Percentiles rank a stretch among this genome's conserved stretches.
Conservation (phyloP, 2,888 invertebrate species). For the Mylabris sibirica region DNA sequence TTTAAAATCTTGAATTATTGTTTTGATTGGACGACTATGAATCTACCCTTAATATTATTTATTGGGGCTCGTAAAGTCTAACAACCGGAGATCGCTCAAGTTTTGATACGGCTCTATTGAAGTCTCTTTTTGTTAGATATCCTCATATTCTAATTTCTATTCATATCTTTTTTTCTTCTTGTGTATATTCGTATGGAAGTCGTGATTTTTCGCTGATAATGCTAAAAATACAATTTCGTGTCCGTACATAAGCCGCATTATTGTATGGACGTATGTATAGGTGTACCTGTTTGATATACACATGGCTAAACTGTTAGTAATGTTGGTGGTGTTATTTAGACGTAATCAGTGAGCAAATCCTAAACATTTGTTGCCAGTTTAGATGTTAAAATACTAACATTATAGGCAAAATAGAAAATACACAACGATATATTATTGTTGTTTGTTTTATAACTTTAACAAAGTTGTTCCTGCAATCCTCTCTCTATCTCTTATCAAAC, state of each 20-base stretch:
- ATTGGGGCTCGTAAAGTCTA: no score
- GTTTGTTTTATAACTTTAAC: neutral
- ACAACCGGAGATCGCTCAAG: no score
- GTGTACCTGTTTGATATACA: neutral
- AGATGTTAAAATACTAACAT: constrained; percentile 3
- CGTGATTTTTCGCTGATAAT: neutral
- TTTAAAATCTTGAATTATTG: no score
- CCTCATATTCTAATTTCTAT: neutral
- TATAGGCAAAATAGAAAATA: neutral
- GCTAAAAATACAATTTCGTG: neutral
- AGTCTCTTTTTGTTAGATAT: no score
- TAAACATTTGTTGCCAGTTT: constrained; percentile 10
- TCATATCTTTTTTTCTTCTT: neutral
- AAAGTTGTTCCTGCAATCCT: neutral
- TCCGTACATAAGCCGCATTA: neutral
- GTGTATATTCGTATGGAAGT: no score
- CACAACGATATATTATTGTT: neutral
- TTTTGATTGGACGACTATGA: no score
- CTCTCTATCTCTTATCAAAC: neutral
- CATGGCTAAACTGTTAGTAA: neutral
- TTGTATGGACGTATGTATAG: no score
- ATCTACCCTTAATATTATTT: no score
- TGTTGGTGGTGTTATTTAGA: constrained; percentile 1
- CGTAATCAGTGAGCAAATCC: constrained; percentile 10
- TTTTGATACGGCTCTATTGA: no score